phyloP scores from a whole-genome alignment of 2,113 vertebrate species.

The Oncorhynchus mykiss region DNA sequence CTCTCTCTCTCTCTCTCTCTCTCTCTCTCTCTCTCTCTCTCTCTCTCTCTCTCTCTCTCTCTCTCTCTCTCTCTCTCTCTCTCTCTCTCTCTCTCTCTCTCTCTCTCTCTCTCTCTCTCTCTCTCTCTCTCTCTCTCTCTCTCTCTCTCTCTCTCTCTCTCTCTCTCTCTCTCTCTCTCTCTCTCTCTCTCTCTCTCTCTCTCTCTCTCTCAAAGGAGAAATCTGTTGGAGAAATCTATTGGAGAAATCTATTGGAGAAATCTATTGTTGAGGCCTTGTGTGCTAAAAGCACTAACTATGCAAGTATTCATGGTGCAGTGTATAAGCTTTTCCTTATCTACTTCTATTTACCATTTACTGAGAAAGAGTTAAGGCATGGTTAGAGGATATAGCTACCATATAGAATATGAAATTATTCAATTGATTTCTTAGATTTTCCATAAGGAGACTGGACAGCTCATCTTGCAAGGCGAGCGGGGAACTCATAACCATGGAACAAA shows the following conservation, averaged over 20 bases:
- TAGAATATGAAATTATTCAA: slow-evolving; percentile 47
- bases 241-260: too few species aligned
- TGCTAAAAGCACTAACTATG: not conserved
- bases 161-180: too few species aligned
- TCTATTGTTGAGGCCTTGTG: not conserved
- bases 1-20: too few species aligned
- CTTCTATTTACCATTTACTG: slow-evolving; percentile 56
- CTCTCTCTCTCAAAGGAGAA: too few species aligned
- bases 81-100: too few species aligned
- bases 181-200: rapidly evolving
- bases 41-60: too few species aligned
- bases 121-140: too few species aligned
- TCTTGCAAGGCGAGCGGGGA: slow-evolving; percentile 33
- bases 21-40: too few species aligned
- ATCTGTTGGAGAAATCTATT: too few species aligned
- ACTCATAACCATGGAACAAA: slow-evolving; percentile 62
- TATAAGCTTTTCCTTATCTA: slow-evolving; percentile 38
- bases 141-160: too few species aligned
- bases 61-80: too few species aligned
- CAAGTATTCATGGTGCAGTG: slow-evolving; percentile 28
- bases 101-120: too few species aligned
- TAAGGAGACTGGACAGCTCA: slow-evolving; percentile 51
- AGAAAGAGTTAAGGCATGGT: slow-evolving; percentile 26
- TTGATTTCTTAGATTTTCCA: slow-evolving; percentile 50
- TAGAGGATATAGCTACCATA: not conserved